These are phyloP conservation scores for Gorsachius goisagi DNA, from an alignment of 2,113 vertebrate genomes.

Conservation along the genomic window DNA sequence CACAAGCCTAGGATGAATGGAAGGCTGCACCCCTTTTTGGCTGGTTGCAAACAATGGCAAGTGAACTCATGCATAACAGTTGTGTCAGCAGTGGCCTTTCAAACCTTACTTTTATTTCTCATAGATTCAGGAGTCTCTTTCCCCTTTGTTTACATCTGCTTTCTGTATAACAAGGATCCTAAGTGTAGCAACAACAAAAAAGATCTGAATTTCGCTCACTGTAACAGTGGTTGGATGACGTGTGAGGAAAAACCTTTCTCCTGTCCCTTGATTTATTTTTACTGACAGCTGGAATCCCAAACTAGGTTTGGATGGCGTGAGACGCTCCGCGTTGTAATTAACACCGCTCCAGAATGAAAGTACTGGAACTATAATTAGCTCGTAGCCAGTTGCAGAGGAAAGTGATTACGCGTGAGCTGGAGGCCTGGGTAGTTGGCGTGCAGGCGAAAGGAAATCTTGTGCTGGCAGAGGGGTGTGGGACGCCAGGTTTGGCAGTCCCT, in stretches of 20 bases:
- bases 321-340: background rate
- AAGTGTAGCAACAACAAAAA: background rate
- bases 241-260: background rate
- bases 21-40: background rate
- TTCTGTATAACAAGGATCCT: background rate
- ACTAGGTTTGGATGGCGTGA: background rate
- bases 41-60: constrained; percentile 1
- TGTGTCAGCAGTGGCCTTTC: background rate
- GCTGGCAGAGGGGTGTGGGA: background rate
- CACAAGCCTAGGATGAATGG: background rate
- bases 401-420: background rate
- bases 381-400: background rate
- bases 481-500: background rate
- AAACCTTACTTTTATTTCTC: background rate
- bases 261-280: background rate
- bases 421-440: background rate
- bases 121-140: background rate
- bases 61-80: background rate
- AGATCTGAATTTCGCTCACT: background rate
- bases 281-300: background rate
- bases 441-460: background rate
- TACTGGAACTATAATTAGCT: background rate
- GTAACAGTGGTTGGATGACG: background rate
- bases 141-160: background rate
- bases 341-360: background rate